A percentile compares a stretch with the other conserved stretches of the same genome.
Evolutionary conservation across 2,888 invertebrate species (phyloP).

Genomic region (Mechanitis messenoides): DNA sequence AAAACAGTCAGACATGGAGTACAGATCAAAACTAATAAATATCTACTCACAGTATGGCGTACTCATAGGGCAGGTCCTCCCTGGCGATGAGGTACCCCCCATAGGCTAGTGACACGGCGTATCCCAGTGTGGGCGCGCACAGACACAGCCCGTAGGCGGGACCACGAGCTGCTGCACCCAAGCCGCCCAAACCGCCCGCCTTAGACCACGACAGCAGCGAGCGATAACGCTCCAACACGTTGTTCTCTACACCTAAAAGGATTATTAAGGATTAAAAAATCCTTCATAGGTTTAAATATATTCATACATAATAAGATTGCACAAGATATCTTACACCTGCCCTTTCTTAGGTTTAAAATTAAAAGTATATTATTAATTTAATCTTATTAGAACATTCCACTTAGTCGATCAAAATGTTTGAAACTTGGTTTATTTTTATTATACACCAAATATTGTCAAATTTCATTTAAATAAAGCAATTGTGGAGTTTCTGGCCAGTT

Average conservation of each 20-base stretch:
- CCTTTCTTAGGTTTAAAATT: too few species aligned
- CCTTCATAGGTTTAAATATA: too few species aligned
- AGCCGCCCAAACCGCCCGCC: conserved; percentile 54
- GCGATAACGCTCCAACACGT: conserved; percentile 71
- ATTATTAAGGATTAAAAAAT: background rate
- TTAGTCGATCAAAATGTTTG: too few species aligned
- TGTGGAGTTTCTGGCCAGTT: too few species aligned
- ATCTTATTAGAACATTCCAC: too few species aligned
- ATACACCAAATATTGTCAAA: too few species aligned
- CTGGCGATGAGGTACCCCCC: conserved; percentile 82
- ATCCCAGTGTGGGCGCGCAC: conserved; percentile 82
- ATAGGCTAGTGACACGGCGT: conserved; percentile 82
- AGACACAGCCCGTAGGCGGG: conserved; percentile 82
- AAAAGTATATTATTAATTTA: too few species aligned
- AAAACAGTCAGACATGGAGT: background rate
- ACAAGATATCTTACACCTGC: too few species aligned
- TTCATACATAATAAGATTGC: too few species aligned
- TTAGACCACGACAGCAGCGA: conserved; percentile 47
- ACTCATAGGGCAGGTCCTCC: conserved; percentile 77
- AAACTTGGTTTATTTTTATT: too few species aligned
- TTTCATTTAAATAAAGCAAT: too few species aligned
- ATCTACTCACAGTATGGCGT: conserved; percentile 80
- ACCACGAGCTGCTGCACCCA: conserved; percentile 67
- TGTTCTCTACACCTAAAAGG: conserved; percentile 63
- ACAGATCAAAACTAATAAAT: background rate